Evolutionary conservation across 2,888 invertebrate genomes (phyloP).

Genomic region (Andrena bicolor): DNA sequence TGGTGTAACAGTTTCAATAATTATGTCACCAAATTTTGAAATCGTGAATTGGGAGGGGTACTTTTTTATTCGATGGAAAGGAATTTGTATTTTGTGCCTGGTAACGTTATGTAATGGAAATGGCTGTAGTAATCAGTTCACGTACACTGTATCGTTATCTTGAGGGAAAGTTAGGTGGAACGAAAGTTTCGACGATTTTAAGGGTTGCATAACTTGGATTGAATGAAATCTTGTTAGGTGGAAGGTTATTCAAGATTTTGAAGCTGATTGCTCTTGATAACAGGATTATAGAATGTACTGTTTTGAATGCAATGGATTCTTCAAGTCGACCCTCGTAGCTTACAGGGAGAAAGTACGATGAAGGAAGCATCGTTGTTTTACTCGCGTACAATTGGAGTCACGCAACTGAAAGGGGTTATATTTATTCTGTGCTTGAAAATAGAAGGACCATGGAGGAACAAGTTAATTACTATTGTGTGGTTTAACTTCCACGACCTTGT

Average conservation of each 20-base stretch:
- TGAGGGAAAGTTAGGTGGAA: background rate
- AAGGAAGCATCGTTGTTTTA: background rate
- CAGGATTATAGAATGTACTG: background rate
- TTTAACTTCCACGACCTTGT: background rate
- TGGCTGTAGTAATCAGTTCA: background rate
- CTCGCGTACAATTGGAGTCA: background rate
- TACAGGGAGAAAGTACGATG: background rate
- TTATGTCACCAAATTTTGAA: no score
- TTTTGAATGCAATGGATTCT: background rate
- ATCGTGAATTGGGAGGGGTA: no score
- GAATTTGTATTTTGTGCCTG: background rate
- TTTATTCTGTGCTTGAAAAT: background rate
- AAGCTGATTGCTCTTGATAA: background rate
- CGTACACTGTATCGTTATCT: background rate
- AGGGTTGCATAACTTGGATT: background rate
- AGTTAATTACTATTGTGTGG: slow-evolving; percentile 5
- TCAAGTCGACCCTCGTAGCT: background rate
- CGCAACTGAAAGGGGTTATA: background rate
- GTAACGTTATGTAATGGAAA: background rate
- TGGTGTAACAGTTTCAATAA: no score
- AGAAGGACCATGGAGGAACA: background rate
- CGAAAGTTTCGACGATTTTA: background rate
- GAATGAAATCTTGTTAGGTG: background rate
- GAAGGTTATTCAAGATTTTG: background rate
- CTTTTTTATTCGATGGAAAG: no score